These are phyloP conservation scores for Halcyon chelicuti DNA, from an alignment of 2,797 vertebrate genomes.

Conservation along the genomic window DNA sequence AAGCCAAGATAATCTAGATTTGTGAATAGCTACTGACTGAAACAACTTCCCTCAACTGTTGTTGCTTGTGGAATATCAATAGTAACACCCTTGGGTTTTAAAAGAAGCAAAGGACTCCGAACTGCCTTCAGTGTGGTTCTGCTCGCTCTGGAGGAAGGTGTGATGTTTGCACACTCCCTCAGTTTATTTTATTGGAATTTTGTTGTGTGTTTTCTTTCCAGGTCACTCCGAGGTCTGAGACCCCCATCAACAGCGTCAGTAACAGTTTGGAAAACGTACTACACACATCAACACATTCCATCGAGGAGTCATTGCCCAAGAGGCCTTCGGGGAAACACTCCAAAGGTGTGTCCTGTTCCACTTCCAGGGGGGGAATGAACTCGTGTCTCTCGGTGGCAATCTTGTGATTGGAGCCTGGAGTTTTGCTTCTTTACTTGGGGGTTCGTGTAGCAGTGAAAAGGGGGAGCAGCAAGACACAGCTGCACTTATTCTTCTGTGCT, in stretches of 20 bases:
- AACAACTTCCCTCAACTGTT: conserved; percentile 2
- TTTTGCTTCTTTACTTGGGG: not conserved
- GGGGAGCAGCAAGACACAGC: accelerated
- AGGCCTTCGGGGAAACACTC: conserved; percentile 82
- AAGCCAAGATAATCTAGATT: conserved; percentile 55
- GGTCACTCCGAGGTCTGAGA: conserved; percentile 81
- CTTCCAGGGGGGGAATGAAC: not conserved
- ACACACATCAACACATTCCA: conserved; percentile 80
- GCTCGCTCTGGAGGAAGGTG: not conserved
- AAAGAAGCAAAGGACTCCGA: not conserved
- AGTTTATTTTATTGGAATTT: not conserved
- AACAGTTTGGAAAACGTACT: conserved; percentile 83
- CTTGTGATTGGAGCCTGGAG: not conserved
- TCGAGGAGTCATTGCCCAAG: conserved; percentile 82
- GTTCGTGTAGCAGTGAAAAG: not conserved
- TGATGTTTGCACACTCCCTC: not conserved
- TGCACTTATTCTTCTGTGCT: not conserved
- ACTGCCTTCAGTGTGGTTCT: not conserved
- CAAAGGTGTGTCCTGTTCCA: conserved; percentile 81
- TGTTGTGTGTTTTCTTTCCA: conserved; percentile 60
- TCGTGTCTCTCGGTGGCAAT: not conserved
- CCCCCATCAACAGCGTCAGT: conserved; percentile 72
- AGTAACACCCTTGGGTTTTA: not conserved
- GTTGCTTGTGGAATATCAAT: not conserved
- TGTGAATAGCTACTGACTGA: conserved; percentile 40